Base-by-base conservation (phyloP, 2,113 vertebrate genomes). In the Jaculus jaculus region DNA sequence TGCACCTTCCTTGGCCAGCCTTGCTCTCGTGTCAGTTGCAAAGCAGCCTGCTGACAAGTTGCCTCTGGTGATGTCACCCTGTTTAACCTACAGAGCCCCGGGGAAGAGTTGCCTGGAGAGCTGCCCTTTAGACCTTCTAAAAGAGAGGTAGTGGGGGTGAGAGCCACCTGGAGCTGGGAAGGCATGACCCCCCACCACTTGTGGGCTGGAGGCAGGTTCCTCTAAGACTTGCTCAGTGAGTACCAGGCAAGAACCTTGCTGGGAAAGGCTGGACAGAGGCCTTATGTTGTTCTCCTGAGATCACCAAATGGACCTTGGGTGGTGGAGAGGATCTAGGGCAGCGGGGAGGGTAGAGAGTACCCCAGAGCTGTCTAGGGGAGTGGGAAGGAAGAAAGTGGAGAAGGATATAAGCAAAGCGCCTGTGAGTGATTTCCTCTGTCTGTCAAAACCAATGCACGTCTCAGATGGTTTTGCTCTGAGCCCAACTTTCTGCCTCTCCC, bases 391-490 rank as follows among this genome's bases (percentile, higher is more conserved):
- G 84, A 69, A 30, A 23, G 89, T n/a, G 54, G 71, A 75, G 73
- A 65, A 32, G 86, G 78, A 26, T 16, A 7, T 18, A 12, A 15
- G 26, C 34, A 26, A 34, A 87, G 73, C 94, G 94, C 88, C 88
- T 96, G 95, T 8, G 61, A 90, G 28, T 72, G 78, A 94, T 96
- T 95, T 96, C 90, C 93, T 92, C 93, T 84, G 82, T 88, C 92
- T 95, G 96, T 96, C 94, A 94, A 73, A 92, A 78, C 26, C 93
- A 93, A 89, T 82, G 68, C 69, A 12, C 0, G 0, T 91, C 95
- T 93, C 79, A 83, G 81, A 79, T 47, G 87, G 61, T 94, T 95
- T 34, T 51, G 30, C 84, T 89, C 84, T 15, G 39, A 39, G 54
- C 84, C 66, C 82, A 39, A 61, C 82, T 80, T 79, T 85, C 69